phyloP scores from a whole-genome alignment of 2,888 invertebrate genomes.

The Acanthoscelides obtectus region DNA sequence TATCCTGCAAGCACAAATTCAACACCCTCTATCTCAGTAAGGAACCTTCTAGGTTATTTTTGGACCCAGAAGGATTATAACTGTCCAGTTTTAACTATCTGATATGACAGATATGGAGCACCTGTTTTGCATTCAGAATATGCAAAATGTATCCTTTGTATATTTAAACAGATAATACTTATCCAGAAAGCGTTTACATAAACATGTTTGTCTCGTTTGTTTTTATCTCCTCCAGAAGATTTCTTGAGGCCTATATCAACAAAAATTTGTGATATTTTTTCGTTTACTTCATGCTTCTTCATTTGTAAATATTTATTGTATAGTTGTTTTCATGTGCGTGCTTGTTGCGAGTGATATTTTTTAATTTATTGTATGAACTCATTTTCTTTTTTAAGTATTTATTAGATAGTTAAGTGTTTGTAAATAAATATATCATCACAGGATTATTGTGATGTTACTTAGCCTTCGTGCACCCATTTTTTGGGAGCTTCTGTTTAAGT shows the following conservation, averaged over 20 bases:
- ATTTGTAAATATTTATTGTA: not conserved
- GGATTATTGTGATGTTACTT: not conserved
- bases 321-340: not conserved
- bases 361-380: not conserved
- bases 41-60: too few species aligned
- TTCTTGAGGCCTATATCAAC: not conserved
- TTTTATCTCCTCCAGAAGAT: not conserved
- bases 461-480: not conserved
- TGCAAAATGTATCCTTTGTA: too few species aligned
- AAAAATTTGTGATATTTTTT: not conserved
- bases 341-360: not conserved
- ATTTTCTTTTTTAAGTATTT: not conserved
- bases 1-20: too few species aligned
- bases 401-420: not conserved
- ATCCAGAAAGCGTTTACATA: too few species aligned
- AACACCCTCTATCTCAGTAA: too few species aligned
- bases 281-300: not conserved
- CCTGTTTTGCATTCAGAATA: too few species aligned
- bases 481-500: not conserved
- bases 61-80: too few species aligned
- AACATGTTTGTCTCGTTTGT: not conserved
- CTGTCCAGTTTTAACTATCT: too few species aligned
- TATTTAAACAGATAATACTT: too few species aligned
- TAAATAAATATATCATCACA: not conserved
- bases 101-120: too few species aligned